These are phyloP conservation scores for Empidonax traillii DNA, from an alignment of 2,113 vertebrate species.

Conservation along the genomic window DNA sequence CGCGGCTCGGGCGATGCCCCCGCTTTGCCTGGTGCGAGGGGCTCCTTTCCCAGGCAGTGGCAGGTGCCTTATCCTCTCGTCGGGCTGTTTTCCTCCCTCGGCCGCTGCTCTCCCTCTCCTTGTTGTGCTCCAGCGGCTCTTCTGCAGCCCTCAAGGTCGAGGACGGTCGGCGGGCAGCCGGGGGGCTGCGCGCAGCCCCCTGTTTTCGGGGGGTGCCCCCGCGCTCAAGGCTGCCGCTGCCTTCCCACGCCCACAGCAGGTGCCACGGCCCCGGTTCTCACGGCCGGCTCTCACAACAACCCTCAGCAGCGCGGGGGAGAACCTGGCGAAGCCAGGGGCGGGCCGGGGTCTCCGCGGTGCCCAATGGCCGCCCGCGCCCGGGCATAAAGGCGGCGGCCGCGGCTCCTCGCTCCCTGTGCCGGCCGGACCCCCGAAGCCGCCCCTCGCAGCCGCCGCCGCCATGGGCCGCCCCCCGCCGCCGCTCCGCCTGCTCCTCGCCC, in stretches of 20 bases:
- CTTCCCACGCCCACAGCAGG: constrained; percentile 9
- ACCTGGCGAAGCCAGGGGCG: neutral
- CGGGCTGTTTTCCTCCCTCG: neutral
- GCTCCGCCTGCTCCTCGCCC: neutral
- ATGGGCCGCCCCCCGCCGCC: neutral
- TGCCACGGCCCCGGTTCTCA: neutral
- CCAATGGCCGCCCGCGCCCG: neutral
- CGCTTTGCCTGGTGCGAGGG: neutral
- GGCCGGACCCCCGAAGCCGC: neutral
- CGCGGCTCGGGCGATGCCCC: neutral
- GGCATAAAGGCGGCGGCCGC: neutral
- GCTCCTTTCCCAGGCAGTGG: neutral
- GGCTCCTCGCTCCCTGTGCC: neutral
- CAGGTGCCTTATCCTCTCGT: constrained; percentile 39
- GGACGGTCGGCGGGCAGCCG: neutral
- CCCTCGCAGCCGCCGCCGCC: neutral
- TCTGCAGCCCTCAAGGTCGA: constrained; percentile 15
- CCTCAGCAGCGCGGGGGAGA: neutral
- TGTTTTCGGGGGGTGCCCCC: neutral
- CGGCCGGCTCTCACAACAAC: neutral
- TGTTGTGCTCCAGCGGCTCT: neutral
- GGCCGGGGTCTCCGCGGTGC: neutral
- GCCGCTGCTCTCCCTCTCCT: neutral
- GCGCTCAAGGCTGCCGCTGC: constrained; percentile 13
- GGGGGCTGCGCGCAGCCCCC: neutral